phyloP scores from a whole-genome alignment of 1,140 invertebrate species.

The Zophobas atratus region DNA sequence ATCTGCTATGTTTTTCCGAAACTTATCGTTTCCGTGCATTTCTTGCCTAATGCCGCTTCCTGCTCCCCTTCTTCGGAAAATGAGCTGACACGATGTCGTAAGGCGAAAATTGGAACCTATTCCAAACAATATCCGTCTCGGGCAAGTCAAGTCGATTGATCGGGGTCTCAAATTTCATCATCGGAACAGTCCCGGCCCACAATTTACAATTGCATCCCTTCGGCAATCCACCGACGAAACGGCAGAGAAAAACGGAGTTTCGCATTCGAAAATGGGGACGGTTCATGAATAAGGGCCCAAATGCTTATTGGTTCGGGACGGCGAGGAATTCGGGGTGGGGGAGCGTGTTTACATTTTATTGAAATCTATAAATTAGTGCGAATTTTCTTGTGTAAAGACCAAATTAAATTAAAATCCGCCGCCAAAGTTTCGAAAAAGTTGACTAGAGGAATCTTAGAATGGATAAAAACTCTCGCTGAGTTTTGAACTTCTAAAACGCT shows the following conservation, averaged over 20 bases:
- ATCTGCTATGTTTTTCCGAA: too few species aligned
- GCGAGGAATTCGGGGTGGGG: background rate
- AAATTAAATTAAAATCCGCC: too few species aligned
- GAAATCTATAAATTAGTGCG: conserved; percentile 22
- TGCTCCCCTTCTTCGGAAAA: background rate
- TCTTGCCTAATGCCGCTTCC: too few species aligned
- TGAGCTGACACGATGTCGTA: background rate
- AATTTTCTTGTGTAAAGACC: too few species aligned
- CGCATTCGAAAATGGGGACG: background rate
- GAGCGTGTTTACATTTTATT: conserved; percentile 25
- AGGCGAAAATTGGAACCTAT: background rate
- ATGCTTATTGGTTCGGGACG: conserved; percentile 14
- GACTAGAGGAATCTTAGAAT: too few species aligned
- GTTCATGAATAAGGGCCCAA: conserved; percentile 21
- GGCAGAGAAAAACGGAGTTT: background rate
- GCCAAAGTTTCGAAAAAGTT: too few species aligned
- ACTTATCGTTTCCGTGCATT: too few species aligned
- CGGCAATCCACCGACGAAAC: conserved; percentile 7
- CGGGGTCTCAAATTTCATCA: conserved; percentile 22
- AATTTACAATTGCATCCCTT: conserved; percentile 24
- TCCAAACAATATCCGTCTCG: conserved; percentile 1
- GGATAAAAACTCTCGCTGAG: too few species aligned
- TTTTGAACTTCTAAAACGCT: too few species aligned
- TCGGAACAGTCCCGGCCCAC: background rate
- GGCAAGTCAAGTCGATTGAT: conserved; percentile 19